Conservation (phyloP, 2,797 vertebrate species). For the Chelmon rostratus region DNA sequence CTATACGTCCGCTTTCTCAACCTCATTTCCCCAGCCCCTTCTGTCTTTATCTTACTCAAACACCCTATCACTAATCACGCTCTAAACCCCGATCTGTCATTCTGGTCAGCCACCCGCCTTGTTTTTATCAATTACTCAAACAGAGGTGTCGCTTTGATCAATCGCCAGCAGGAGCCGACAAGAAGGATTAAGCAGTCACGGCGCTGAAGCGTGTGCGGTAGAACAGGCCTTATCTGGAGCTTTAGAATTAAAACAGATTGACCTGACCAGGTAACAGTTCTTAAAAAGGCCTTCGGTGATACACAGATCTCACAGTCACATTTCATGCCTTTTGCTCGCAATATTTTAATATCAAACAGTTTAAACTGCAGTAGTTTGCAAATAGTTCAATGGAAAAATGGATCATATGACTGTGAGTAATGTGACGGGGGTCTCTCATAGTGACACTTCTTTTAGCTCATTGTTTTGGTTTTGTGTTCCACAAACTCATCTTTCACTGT, state of each 20-base stretch:
- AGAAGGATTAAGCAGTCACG: slow-evolving; percentile 7
- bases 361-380: neutral
- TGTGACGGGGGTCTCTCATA: no score
- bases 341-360: neutral
- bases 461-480: no score
- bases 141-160: slow-evolving; percentile 41
- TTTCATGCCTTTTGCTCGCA: neutral
- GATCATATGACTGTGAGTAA: no score
- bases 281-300: neutral
- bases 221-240: neutral
- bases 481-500: no score
- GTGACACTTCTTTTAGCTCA: no score
- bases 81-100: slow-evolving; percentile 20
- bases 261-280: neutral
- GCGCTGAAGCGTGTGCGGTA: neutral
- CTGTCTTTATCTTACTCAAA: slow-evolving; percentile 45
- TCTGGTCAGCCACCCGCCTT: neutral
- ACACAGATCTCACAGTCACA: neutral
- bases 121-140: slow-evolving; percentile 49
- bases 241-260: neutral
- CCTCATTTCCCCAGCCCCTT: neutral
- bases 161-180: slow-evolving; percentile 8
- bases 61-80: slow-evolving; percentile 35
- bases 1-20: neutral
- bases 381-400: neutral